Base-by-base conservation (phyloP, 1,140 invertebrate genomes). In the Armadillidium nasatum region DNA sequence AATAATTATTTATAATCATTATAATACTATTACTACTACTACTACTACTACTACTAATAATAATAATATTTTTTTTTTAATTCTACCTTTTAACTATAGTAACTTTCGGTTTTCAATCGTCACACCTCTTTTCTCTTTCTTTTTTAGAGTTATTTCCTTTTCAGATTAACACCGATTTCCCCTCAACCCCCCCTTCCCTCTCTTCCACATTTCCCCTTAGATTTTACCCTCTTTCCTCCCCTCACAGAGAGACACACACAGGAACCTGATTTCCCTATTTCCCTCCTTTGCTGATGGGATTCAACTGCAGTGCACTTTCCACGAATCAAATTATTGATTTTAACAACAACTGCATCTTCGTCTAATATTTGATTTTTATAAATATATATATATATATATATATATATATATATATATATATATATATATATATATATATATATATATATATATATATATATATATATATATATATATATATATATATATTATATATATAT, bases 371-470 rank as follows among this genome's bases (percentile, higher is more conserved):
- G 50, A 60, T 60, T 60, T 60, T 7, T 60, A 1, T 15, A 13
- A 4, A 19, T 19, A 13, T 60, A 60, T 60, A 60, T 60, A 60
- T 15, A 15, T 60, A 15, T 60, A 60, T 60, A 60, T 60, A 60
- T 60, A 60, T 19, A 15, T 60, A 60, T 60, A 19, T 60, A 60
- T 60, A 60, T 60, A 60, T 60, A 60, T 60, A 60, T 60, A 15
- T 60, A 60, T 60, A 19, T 60, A 60, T 60, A 60, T 60, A 60
- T 60, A 60, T 60, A 60, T 60, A 60, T 60, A 60, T 60, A 60
- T 60, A 60, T 60, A 60, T 60, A 60, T 60, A 60, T 60, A 60
- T 60, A 60, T 60, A 60, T 60, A 60, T 60, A 60, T 60, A 60
- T 60, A 60, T 60, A 60, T 60, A 60, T 60, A 60, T 60, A 60